These are phyloP conservation scores for Eupithecia insigniata DNA, from an alignment of 2,888 invertebrate genomes.

Conservation along the genomic window DNA sequence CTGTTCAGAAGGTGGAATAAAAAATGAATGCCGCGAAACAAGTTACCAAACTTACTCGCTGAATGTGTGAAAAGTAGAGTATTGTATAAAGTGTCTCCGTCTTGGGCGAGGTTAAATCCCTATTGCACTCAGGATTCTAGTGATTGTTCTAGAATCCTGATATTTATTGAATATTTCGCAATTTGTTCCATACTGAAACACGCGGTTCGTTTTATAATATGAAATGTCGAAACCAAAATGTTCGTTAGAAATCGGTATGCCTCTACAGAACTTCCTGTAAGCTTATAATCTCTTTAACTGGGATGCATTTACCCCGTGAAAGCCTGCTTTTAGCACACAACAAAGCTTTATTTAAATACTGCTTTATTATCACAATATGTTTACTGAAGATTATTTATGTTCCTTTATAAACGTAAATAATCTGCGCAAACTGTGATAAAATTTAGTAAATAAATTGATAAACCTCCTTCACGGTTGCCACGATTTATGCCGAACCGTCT, in stretches of 20 bases:
- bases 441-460: background rate
- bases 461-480: background rate
- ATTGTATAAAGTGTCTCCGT: no score
- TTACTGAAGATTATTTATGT: background rate
- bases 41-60: no score
- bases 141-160: no score
- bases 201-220: background rate
- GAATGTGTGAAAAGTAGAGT: no score
- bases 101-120: no score
- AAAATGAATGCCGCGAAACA: no score
- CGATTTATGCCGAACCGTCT: background rate
- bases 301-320: background rate
- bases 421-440: background rate
- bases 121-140: no score
- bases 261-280: background rate
- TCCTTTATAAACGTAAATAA: no score
- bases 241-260: background rate
- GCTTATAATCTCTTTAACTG: conserved; percentile 17
- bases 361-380: background rate
- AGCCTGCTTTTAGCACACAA: conserved; percentile 7
- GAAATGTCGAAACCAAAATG: background rate
- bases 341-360: background rate
- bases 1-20: no score
- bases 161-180: background rate
- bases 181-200: background rate